Evolutionary conservation across 2,888 invertebrate species (phyloP).

Genomic region (Synergus japonicus): DNA sequence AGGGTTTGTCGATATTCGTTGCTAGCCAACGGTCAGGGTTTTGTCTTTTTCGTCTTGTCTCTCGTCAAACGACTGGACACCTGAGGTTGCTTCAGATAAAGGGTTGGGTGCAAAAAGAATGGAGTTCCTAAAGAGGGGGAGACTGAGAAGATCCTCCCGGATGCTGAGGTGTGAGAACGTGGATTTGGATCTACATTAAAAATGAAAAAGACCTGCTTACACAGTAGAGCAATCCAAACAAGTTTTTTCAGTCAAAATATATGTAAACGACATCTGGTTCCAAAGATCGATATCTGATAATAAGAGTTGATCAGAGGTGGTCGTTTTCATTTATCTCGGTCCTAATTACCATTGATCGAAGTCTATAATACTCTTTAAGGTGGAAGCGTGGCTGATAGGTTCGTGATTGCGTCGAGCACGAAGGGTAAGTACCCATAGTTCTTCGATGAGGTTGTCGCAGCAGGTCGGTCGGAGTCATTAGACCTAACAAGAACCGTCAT

Average conservation of each 20-base stretch:
- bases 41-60: constrained; percentile 59
- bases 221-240: no score
- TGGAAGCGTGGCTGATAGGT: constrained; percentile 50
- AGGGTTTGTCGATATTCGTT: constrained; percentile 33
- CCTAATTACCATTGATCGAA: constrained; percentile 2
- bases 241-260: no score
- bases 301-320: neutral
- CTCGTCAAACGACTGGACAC: constrained; percentile 59
- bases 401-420: constrained; percentile 48
- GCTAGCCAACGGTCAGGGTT: constrained; percentile 62
- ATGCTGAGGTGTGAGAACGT: constrained; percentile 19
- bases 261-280: neutral
- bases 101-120: constrained; percentile 27
- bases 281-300: neutral
- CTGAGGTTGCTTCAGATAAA: constrained; percentile 51
- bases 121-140: neutral
- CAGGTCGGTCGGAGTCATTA: constrained; percentile 63
- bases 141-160: constrained; percentile 10
- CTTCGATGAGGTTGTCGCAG: constrained; percentile 55
- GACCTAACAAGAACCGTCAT: constrained; percentile 63
- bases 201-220: no score
- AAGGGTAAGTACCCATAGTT: constrained; percentile 53
- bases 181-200: no score
- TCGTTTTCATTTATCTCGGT: neutral
- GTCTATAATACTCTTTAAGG: constrained; percentile 23